Percentiles rank a stretch among this genome's conserved stretches.
Conservation (phyloP, 1,140 invertebrate species). For the Muscidifurax raptorellus region DNA sequence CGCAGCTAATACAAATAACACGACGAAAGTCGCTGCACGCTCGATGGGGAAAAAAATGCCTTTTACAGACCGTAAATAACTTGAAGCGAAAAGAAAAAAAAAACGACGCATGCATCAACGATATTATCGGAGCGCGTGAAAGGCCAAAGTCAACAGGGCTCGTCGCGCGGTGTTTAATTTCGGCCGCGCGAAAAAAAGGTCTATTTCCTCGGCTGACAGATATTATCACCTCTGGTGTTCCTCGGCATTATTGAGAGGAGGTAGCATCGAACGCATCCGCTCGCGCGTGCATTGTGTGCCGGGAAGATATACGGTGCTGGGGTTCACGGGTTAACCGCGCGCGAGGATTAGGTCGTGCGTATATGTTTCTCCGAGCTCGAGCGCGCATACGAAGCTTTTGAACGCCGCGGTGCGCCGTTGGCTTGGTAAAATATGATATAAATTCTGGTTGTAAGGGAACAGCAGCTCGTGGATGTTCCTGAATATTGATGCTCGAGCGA, state of each 20-base stretch:
- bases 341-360: conserved; percentile 58
- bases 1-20: neutral
- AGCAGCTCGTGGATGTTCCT: conserved; percentile 22
- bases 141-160: conserved; percentile 30
- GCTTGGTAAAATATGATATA: conserved; percentile 33
- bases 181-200: neutral
- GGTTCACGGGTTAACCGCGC: conserved; percentile 67
- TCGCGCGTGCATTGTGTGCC: conserved; percentile 60
- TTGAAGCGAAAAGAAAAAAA: neutral
- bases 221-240: conserved; percentile 35
- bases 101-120: neutral
- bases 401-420: neutral
- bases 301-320: conserved; percentile 66
- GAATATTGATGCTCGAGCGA: conserved; percentile 23
- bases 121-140: conserved; percentile 21
- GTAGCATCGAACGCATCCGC: conserved; percentile 58
- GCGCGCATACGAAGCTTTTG: neutral
- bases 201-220: conserved; percentile 39
- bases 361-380: conserved; percentile 55
- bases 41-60: neutral
- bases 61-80: neutral
- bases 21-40: neutral
- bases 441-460: neutral
- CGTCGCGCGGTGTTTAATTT: conserved; percentile 2
- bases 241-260: conserved; percentile 61